Evolutionary conservation across 2,888 invertebrate genomes (phyloP).

Genomic region (Hartigia nigra): DNA sequence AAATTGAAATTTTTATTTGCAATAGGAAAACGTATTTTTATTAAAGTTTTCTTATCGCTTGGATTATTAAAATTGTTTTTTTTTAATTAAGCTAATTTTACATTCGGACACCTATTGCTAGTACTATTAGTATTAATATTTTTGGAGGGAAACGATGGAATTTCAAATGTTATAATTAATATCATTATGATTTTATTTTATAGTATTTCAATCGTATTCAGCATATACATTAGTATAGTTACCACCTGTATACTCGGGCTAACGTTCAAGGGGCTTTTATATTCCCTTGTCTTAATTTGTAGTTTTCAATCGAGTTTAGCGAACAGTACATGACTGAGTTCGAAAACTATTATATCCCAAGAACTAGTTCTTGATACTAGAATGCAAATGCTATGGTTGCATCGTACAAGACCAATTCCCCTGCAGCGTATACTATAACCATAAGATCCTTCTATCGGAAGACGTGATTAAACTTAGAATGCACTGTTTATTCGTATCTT

Average conservation of each 20-base stretch:
- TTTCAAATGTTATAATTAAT: background rate
- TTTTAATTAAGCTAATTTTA: background rate
- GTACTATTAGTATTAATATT: too few species aligned
- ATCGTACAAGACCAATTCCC: background rate
- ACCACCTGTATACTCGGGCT: too few species aligned
- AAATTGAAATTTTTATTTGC: too few species aligned
- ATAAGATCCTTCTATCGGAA: background rate
- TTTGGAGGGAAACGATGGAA: background rate
- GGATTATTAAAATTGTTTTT: background rate
- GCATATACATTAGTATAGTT: too few species aligned
- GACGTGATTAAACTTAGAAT: background rate
- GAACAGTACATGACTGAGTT: background rate
- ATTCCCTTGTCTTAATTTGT: background rate
- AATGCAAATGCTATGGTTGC: background rate
- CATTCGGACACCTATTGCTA: accelerated
- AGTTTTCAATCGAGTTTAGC: background rate
- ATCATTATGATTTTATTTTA: too few species aligned
- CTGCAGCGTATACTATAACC: background rate
- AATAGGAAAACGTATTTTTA: background rate
- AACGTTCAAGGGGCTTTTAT: too few species aligned
- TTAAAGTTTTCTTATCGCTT: background rate
- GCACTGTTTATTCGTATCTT: background rate
- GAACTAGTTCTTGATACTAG: background rate
- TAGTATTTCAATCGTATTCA: too few species aligned
- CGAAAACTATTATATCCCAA: background rate